Evolutionary conservation across 1,140 invertebrate species (phyloP).

Genomic region (Drosophila simulans): DNA sequence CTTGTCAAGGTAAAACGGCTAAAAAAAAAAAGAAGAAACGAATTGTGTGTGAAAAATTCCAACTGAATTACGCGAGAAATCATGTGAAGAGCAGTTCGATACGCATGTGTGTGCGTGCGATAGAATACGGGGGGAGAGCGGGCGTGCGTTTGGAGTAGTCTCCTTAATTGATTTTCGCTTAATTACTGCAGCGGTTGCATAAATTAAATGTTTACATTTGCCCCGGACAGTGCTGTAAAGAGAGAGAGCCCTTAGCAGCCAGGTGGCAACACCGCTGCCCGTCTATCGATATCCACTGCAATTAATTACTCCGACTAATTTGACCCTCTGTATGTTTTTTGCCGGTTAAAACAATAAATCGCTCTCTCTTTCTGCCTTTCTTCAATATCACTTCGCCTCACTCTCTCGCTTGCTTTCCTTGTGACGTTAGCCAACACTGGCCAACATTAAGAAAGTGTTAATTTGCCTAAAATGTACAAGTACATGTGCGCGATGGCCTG

Average conservation of each 20-base stretch:
- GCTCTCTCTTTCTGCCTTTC: not conserved
- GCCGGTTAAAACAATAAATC: conserved; percentile 32
- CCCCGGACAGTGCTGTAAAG: conserved; percentile 50
- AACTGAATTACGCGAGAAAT: conserved; percentile 75
- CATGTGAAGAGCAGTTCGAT: conserved; percentile 36
- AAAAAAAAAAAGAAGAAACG: conserved; percentile 51
- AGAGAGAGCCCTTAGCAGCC: not conserved
- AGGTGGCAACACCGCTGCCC: conserved; percentile 52
- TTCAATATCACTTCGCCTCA: not conserved
- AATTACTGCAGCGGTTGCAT: conserved; percentile 56
- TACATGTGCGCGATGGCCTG: conserved; percentile 25
- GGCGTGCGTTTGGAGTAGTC: conserved; percentile 11
- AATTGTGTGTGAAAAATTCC: conserved; percentile 70
- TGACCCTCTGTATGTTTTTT: conserved; percentile 6
- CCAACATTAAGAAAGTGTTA: conserved; percentile 59
- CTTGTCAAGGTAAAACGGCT: conserved; percentile 66
- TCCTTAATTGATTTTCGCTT: conserved; percentile 48
- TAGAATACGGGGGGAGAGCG: not conserved
- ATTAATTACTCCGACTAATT: conserved; percentile 12
- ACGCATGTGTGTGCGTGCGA: conserved; percentile 34
- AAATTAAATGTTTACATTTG: conserved; percentile 76
- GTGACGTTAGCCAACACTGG: conserved; percentile 41
- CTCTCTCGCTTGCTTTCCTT: conserved; percentile 2
- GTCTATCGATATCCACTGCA: conserved; percentile 12
- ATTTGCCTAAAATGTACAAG: conserved; percentile 62